These are phyloP conservation scores for Dioctria rufipes DNA, from an alignment of 2,888 invertebrate genomes.

Conservation along the genomic window DNA sequence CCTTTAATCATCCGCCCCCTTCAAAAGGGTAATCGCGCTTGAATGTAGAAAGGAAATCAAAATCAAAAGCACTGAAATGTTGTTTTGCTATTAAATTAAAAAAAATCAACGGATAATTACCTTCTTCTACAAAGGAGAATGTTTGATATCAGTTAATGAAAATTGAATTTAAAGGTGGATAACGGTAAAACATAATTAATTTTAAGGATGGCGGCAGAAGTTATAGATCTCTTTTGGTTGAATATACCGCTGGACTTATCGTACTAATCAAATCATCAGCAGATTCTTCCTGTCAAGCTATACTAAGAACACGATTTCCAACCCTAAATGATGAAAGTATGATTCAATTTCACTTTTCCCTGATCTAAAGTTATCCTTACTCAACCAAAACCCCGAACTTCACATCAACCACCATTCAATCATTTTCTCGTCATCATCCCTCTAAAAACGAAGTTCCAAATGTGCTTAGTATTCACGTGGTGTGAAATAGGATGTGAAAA, in stretches of 20 bases:
- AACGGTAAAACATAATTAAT: conserved; percentile 11
- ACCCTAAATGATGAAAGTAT: not conserved
- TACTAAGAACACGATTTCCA: not conserved
- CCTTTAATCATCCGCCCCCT: conserved; percentile 22
- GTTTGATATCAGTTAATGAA: conserved; percentile 22
- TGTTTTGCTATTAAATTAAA: conserved; percentile 12
- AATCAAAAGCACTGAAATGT: conserved; percentile 6
- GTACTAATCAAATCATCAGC: conserved; percentile 3
- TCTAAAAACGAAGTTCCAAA: not conserved
- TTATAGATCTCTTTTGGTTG: too few relatives aligned
- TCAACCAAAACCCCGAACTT: too few relatives aligned
- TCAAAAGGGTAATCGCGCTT: conserved; percentile 20
- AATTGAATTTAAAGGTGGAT: conserved; percentile 2
- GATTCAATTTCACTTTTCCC: not conserved
- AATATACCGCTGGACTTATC: not conserved
- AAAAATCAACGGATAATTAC: not conserved
- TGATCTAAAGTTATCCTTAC: too few relatives aligned
- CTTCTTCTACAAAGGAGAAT: not conserved
- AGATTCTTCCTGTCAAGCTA: conserved; percentile 22
- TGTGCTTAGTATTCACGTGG: not conserved
- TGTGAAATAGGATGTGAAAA: conserved; percentile 20
- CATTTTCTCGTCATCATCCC: conserved; percentile 9
- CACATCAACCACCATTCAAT: not conserved
- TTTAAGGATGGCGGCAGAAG: not conserved
- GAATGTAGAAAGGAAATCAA: not conserved